Percentiles rank a stretch among this genome's conserved stretches.
phyloP scores from a whole-genome alignment of 2,888 invertebrate genomes.

The Lepidonotus clava region DNA sequence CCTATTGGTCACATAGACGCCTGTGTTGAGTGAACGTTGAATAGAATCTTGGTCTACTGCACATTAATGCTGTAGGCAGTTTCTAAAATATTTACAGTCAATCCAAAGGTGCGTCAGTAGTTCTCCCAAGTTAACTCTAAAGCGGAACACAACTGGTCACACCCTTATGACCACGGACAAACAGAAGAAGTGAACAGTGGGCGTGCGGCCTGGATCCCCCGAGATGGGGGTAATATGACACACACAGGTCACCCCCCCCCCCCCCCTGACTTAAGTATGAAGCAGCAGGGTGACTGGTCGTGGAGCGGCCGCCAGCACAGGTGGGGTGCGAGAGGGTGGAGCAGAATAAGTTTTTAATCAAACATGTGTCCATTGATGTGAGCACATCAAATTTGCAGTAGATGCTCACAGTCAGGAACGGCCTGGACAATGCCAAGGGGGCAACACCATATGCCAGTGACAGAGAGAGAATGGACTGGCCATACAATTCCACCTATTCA shows the following conservation, averaged over 20 bases:
- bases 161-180: not conserved
- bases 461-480: not conserved
- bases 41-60: not conserved
- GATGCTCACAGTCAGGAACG: not conserved
- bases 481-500: not conserved
- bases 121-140: not conserved
- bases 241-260: not conserved
- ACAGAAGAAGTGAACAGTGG: not conserved
- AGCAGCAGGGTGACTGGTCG: not conserved
- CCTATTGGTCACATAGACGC: not conserved
- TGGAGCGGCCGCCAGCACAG: not conserved
- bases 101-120: not conserved
- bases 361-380: not conserved
- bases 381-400: slow-evolving; percentile 9
- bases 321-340: not conserved
- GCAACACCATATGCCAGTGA: not conserved
- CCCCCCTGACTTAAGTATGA: not conserved
- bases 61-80: not conserved
- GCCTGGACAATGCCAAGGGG: not conserved
- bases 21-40: not conserved
- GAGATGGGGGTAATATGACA: not conserved
- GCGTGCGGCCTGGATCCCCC: not conserved
- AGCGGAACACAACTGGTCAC: not conserved
- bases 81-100: not conserved
- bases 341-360: not conserved